These are phyloP conservation scores for Calameuta pallipes DNA, from an alignment of 2,888 invertebrate species.

Conservation along the genomic window DNA sequence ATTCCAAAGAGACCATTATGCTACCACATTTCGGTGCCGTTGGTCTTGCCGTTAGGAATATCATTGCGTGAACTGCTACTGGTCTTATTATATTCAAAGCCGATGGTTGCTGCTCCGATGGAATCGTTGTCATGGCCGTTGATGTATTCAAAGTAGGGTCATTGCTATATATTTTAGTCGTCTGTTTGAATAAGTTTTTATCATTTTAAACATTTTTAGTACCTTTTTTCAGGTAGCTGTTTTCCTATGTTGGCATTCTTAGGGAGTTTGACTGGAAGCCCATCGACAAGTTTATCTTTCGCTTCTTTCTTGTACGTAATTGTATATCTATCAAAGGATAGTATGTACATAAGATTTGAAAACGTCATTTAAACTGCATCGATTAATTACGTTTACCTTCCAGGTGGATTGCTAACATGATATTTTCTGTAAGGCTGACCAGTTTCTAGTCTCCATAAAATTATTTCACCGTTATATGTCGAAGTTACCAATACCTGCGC, in stretches of 20 bases:
- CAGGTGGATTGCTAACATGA: conserved; percentile 60
- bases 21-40: conserved; percentile 72
- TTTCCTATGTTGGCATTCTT: neutral
- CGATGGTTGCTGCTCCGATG: conserved; percentile 25
- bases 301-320: conserved; percentile 30
- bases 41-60: conserved; percentile 75
- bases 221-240: neutral
- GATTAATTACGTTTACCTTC: conserved; percentile 44
- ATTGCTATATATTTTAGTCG: neutral
- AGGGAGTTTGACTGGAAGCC: neutral
- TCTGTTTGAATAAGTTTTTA: neutral
- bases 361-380: neutral
- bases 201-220: neutral
- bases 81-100: conserved; percentile 57
- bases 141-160: neutral
- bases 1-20: conserved; percentile 78
- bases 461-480: conserved; percentile 82
- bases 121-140: neutral
- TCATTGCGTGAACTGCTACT: conserved; percentile 74
- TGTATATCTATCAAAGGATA: conserved; percentile 22
- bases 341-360: neutral
- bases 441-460: conserved; percentile 86
- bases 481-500: conserved; percentile 77
- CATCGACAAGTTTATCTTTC: conserved; percentile 13
- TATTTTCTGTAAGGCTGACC: conserved; percentile 75